Conservation (phyloP, 1,140 invertebrate genomes). For the Brachionus rubens region DNA sequence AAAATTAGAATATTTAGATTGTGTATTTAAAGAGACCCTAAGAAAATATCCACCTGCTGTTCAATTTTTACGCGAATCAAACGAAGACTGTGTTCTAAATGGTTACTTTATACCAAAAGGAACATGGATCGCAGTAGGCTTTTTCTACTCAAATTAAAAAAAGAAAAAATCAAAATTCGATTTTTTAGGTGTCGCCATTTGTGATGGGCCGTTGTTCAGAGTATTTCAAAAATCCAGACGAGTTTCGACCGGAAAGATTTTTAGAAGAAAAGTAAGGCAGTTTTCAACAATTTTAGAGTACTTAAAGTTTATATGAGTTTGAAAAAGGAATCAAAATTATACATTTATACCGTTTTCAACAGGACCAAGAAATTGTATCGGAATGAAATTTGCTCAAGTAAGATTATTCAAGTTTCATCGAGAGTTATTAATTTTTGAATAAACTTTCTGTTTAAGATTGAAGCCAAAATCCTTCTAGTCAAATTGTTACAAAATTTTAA, state of each 20-base stretch:
- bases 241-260: not conserved
- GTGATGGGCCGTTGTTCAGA: not conserved
- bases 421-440: not conserved
- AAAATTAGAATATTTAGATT: not conserved
- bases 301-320: not conserved
- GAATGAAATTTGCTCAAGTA: conserved; percentile 10
- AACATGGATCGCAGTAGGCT: conserved; percentile 4
- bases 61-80: not conserved
- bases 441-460: not conserved
- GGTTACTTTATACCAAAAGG: not conserved
- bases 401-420: not conserved
- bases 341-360: conserved; percentile 3
- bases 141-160: not conserved
- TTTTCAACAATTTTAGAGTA: not conserved
- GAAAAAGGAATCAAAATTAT: not conserved
- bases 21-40: conserved; percentile 16
- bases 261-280: not conserved
- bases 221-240: not conserved
- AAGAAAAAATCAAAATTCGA: not conserved
- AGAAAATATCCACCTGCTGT: conserved; percentile 28
- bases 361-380: no score
- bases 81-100: not conserved
- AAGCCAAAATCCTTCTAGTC: not conserved
- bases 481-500: conserved; percentile 2
- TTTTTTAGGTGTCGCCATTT: not conserved